Base-by-base conservation (phyloP, 2,113 vertebrate genomes). In the Cacatua alba region DNA sequence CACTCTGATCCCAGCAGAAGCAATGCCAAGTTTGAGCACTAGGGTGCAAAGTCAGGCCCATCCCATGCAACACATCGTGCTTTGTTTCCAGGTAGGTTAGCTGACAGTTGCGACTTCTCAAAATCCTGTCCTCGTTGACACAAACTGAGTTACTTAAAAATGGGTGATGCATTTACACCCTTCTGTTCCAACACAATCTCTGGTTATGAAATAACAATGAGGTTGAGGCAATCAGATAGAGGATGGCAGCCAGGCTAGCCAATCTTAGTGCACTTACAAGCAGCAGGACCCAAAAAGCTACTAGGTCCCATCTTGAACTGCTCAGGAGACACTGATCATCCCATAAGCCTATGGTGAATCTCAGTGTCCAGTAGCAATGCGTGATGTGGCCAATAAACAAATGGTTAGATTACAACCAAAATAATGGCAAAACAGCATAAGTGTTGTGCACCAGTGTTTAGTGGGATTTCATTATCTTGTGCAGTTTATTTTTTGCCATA, bases 1-100 rank as follows among this genome's bases (percentile, higher is more conserved):
- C 43, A 33, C 53, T 77, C 53, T 77, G 53, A 72, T 69, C 49
- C n/a, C 59, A 41, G 62, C n/a, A 92, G 23, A 70, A 59, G 72
- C 37, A 59, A 18, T 24, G 37, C n/a, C 60, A 69, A 65, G 9
- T 44, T 17, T 76, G 57, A 87, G 55, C 21, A 2, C 13, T 46
- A 51, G 33, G 18, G 11, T 59, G 28, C 44, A 62, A n/a, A 33
- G 52, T 68, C 78, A 82, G 44, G 59, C 63, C 31, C 67, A 46
- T 19, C 10, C 28, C 35, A 71, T 0, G 0, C 46, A 82, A 70
- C 11, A 21, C 37, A 55, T 44, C n/a, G 11, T 3, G 3, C 2
- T 31, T 74, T 23, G 4, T 52, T 79, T 82, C 20, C 70, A 72
- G 26, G 35, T 44, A 87, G 57, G 35, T 75, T 51, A 60, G 16